Conservation (phyloP, 2,888 invertebrate species). For the Hyalella azteca region DNA sequence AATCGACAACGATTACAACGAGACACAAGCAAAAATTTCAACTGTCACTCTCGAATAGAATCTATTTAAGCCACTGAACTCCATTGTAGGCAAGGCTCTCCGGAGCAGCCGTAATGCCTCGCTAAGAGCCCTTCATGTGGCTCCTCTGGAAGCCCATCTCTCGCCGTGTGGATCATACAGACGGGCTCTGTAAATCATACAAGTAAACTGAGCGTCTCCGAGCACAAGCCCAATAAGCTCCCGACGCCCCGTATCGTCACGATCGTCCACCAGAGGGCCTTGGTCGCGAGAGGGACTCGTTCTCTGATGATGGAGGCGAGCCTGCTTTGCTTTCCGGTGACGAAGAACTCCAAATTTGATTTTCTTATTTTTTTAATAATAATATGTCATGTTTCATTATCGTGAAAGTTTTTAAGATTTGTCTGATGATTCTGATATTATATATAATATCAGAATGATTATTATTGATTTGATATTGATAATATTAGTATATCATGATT, state of each 20-base stretch:
- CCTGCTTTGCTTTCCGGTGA: too few species aligned
- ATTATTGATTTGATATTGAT: too few species aligned
- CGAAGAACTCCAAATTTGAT: too few species aligned
- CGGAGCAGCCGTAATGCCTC: background rate
- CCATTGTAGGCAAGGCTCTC: background rate
- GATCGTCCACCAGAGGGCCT: background rate
- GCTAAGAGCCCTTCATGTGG: slow-evolving; percentile 19
- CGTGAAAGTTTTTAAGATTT: too few species aligned
- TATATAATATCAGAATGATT: too few species aligned
- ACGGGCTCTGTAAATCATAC: slow-evolving; percentile 1
- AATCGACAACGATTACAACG: too few species aligned
- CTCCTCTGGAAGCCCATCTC: slow-evolving; percentile 2
- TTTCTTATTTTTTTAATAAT: too few species aligned
- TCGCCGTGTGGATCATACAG: slow-evolving; percentile 4
- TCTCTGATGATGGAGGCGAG: background rate
- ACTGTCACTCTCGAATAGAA: too few species aligned
- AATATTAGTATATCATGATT: too few species aligned
- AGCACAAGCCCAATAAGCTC: slow-evolving; percentile 20
- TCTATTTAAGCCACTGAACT: slow-evolving; percentile 4
- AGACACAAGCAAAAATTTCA: too few species aligned
- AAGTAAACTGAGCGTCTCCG: slow-evolving; percentile 13
- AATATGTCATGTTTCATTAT: too few species aligned
- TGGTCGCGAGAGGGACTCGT: background rate
- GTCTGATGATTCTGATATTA: too few species aligned
- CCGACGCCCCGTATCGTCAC: background rate